Conservation (phyloP, 2,888 invertebrate genomes). For the Acleris emargana region DNA sequence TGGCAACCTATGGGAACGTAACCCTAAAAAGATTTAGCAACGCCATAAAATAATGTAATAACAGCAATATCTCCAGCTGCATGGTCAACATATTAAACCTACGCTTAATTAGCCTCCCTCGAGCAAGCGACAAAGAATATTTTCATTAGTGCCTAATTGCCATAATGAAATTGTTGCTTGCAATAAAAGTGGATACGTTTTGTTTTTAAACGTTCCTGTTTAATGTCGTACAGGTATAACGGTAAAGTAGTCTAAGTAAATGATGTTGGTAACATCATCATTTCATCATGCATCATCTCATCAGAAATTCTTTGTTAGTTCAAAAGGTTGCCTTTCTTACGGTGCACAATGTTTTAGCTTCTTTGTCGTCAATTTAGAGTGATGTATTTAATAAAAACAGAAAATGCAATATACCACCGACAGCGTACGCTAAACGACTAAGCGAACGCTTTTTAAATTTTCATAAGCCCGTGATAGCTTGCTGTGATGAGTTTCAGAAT, state of each 20-base stretch:
- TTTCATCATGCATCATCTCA: conserved; percentile 6
- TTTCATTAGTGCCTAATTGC: conserved; percentile 18
- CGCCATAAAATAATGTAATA: neutral
- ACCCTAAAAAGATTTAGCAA: neutral
- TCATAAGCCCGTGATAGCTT: conserved; percentile 20
- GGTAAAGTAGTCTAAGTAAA: neutral
- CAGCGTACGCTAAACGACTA: conserved; percentile 27
- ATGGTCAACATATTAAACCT: conserved; percentile 3
- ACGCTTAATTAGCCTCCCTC: neutral
- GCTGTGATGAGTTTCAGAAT: conserved; percentile 6
- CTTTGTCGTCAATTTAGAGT: conserved; percentile 54
- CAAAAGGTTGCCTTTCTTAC: conserved; percentile 42
- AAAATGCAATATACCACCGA: conserved; percentile 52
- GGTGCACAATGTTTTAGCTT: conserved; percentile 43
- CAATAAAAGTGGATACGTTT: conserved; percentile 4
- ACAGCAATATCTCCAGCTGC: neutral
- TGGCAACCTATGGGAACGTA: too few relatives aligned
- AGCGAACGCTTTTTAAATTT: conserved; percentile 31
- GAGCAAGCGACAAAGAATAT: neutral
- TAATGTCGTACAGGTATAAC: neutral
- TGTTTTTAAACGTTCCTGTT: conserved; percentile 6
- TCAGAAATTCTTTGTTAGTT: conserved; percentile 58
- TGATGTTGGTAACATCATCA: neutral
- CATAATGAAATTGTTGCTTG: conserved; percentile 2
- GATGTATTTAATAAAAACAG: conserved; percentile 49